Conservation (phyloP, 2,888 invertebrate species). For the Euphydryas editha region DNA sequence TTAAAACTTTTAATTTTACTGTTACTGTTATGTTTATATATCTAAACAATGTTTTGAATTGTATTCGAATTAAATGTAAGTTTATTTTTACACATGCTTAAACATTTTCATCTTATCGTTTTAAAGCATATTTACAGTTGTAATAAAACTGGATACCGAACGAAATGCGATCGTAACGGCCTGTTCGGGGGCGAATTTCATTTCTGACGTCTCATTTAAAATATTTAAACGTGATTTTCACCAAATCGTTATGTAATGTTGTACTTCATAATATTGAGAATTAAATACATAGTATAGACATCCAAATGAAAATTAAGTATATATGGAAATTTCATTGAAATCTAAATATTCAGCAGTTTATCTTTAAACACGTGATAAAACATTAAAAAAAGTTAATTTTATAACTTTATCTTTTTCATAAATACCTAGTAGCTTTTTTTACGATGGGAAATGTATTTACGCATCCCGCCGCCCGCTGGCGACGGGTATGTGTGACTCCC, state of each 20-base stretch:
- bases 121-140: conserved; percentile 37
- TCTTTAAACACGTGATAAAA: too few relatives aligned
- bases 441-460: too few relatives aligned
- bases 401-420: too few relatives aligned
- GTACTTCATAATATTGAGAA: neutral
- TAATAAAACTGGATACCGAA: conserved; percentile 35
- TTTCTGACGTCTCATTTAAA: conserved; percentile 36
- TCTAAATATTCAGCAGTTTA: too few relatives aligned
- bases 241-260: conserved; percentile 22
- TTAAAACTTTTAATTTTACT: neutral
- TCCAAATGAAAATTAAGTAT: too few relatives aligned
- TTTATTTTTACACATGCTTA: conserved; percentile 22
- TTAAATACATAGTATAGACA: too few relatives aligned
- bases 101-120: conserved; percentile 35
- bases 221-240: conserved; percentile 32
- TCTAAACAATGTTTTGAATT: conserved; percentile 14
- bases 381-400: too few relatives aligned
- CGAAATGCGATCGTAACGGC: conserved; percentile 31
- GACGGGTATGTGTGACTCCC: too few relatives aligned
- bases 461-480: too few relatives aligned
- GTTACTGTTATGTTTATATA: conserved; percentile 17
- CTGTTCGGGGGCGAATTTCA: conserved; percentile 27
- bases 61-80: conserved; percentile 17
- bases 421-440: too few relatives aligned
- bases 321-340: too few relatives aligned